Base-by-base conservation (phyloP, 2,113 vertebrate genomes). In the Heliornis fulica region DNA sequence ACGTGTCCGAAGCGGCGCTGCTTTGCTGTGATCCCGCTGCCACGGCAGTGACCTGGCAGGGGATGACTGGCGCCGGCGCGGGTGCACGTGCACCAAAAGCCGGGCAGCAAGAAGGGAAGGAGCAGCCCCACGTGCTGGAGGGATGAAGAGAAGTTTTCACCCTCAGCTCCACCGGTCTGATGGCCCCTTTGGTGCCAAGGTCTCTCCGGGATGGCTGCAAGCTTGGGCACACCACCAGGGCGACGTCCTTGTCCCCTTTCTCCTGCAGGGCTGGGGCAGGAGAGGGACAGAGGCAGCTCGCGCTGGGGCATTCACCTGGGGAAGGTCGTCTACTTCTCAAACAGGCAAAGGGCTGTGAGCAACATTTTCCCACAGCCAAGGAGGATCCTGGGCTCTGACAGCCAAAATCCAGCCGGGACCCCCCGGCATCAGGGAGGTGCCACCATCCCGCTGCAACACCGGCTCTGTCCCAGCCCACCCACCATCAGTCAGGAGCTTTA, bases 101-200 rank as follows among this genome's bases (percentile, higher is more conserved):
- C 6, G 71, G 32, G 72, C 3, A 63, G 41, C 0, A 9, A 31
- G 48, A 5, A 10, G 66, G 45, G 38, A 89, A 89, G 59, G 76
- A 60, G n/a, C 23, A 38, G 50, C 22, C 10, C 1, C 12, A 54
- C 2, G 54, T 21, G 31, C 53, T 5, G 29, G 31, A 56, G 59
- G 32, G 63, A 59, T 86, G 45, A 61, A 46, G 43, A 1, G 46
- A 34, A 13, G 56, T 41, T 89, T 69, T 61, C 36, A 18, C 34
- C 32, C 51, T 28, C 7, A 18, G 11, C 40, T 53, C 16, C 79
- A n/a, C 2, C 25, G 3, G 1, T 20, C 1, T 45, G 34, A 25
- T 6, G 29, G 22, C n/a, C 9, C 0, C 0, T 6, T 23, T 16
- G 11, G 2, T 12, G 31, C 57, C n/a, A 11, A 20, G 9, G n/a